phyloP scores from a whole-genome alignment of 2,113 vertebrate species.

The Pavo muticus region DNA sequence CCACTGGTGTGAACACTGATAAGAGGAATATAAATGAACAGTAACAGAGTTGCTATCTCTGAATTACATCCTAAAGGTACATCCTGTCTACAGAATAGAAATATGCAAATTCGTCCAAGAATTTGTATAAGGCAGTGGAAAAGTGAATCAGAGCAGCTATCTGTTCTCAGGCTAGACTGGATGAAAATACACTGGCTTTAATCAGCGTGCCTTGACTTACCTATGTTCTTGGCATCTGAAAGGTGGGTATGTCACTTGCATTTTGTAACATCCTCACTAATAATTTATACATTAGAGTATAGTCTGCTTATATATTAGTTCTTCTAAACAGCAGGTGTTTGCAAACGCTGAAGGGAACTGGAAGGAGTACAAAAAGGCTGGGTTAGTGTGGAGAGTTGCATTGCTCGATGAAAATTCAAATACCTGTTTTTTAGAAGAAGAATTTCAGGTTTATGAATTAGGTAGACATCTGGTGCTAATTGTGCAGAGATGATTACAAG shows the following conservation, averaged over 20 bases:
- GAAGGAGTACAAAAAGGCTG: not conserved
- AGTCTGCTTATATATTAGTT: not conserved
- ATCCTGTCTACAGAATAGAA: not conserved
- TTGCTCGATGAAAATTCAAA: not conserved
- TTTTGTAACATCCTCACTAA: not conserved
- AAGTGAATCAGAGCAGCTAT: not conserved
- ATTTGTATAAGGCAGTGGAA: not conserved
- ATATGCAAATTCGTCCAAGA: constrained; percentile 27
- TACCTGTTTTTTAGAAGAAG: not conserved
- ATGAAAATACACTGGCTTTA: not conserved
- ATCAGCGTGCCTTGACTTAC: not conserved
- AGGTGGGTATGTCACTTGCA: not conserved
- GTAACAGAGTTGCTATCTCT: not conserved
- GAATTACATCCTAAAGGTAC: constrained; percentile 56
- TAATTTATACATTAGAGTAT: constrained; percentile 13
- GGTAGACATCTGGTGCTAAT: constrained; percentile 36
- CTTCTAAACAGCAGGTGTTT: not conserved
- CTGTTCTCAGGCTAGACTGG: not conserved
- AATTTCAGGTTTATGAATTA: not conserved
- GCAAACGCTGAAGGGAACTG: not conserved
- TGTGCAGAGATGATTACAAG: not conserved
- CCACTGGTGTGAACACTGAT: not conserved
- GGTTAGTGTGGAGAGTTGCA: not conserved
- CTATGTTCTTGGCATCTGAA: not conserved
- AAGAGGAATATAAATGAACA: constrained; percentile 51